Conservation (phyloP, 2,888 invertebrate species). For the Metellina segmentata region DNA sequence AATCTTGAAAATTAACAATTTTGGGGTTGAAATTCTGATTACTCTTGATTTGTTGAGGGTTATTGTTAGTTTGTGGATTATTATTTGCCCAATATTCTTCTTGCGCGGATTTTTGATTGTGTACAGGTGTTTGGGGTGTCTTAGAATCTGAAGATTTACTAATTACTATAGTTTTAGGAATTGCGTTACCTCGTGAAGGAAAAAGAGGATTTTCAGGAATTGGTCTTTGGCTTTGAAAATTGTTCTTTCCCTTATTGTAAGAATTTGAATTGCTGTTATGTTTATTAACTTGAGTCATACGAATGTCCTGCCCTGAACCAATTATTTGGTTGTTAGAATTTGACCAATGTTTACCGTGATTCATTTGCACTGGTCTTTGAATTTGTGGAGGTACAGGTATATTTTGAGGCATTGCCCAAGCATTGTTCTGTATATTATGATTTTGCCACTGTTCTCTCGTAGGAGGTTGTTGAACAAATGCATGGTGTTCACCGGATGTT, state of each 20-base stretch:
- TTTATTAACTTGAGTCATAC: not conserved
- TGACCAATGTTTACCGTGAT: constrained; percentile 17
- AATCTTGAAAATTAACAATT: not conserved
- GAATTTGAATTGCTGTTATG: constrained; percentile 7
- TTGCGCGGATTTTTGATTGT: not conserved
- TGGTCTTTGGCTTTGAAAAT: constrained; percentile 20
- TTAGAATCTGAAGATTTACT: not conserved
- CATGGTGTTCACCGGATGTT: not conserved
- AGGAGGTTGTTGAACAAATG: not conserved
- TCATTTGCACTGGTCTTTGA: not conserved
- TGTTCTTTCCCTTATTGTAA: not conserved
- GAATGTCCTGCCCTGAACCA: not conserved
- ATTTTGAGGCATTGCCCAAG: not conserved
- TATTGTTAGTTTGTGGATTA: constrained; percentile 11
- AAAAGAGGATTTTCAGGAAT: constrained; percentile 57
- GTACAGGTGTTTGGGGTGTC: not conserved
- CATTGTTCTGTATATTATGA: not conserved
- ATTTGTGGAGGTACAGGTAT: not conserved
- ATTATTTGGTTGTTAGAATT: constrained; percentile 7
- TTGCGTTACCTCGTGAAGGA: constrained; percentile 28
- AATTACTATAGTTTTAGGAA: constrained; percentile 10
- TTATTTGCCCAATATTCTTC: not conserved
- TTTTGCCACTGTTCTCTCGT: not conserved
- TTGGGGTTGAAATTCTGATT: not conserved
- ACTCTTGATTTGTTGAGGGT: not conserved